A percentile compares a stretch with the other conserved stretches of the same genome.
phyloP scores from a whole-genome alignment of 2,888 invertebrate species.

The Tenthredo amoena region DNA sequence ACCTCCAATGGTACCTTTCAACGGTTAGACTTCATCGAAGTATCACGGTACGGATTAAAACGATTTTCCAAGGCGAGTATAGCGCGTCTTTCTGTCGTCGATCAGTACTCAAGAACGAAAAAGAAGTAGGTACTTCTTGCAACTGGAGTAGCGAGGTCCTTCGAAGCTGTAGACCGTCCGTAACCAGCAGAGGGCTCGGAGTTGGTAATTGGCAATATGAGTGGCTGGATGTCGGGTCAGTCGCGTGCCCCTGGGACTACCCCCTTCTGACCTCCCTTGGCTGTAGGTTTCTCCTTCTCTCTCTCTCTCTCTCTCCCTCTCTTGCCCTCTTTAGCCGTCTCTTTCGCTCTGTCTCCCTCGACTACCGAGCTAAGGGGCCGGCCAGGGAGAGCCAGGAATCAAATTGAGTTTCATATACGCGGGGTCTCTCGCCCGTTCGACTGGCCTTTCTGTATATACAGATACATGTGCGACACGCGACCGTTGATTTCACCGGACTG shows the following conservation, averaged over 20 bases:
- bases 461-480: slow-evolving; percentile 53
- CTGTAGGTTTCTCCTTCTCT: slow-evolving; percentile 46
- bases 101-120: slow-evolving; percentile 59
- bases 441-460: slow-evolving; percentile 38
- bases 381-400: slow-evolving; percentile 70
- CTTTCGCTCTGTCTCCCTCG: slow-evolving; percentile 64
- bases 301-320: slow-evolving; percentile 57
- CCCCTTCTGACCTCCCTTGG: slow-evolving; percentile 61
- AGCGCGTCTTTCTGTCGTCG: not conserved
- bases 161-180: slow-evolving; percentile 36
- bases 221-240: slow-evolving; percentile 77
- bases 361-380: slow-evolving; percentile 61
- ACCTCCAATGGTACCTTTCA: not conserved
- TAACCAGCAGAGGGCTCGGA: slow-evolving; percentile 71
- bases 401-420: slow-evolving; percentile 77
- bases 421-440: slow-evolving; percentile 67
- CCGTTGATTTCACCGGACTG: slow-evolving; percentile 51
- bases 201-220: slow-evolving; percentile 78
- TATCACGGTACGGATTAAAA: not conserved
- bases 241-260: slow-evolving; percentile 76
- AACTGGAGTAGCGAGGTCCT: slow-evolving; percentile 40
- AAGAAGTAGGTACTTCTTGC: slow-evolving; percentile 58
- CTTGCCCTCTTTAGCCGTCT: slow-evolving; percentile 53
- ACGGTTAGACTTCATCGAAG: not conserved
- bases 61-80: not conserved